Conservation (phyloP, 2,888 invertebrate species). For the Chloroclystis v-ata region DNA sequence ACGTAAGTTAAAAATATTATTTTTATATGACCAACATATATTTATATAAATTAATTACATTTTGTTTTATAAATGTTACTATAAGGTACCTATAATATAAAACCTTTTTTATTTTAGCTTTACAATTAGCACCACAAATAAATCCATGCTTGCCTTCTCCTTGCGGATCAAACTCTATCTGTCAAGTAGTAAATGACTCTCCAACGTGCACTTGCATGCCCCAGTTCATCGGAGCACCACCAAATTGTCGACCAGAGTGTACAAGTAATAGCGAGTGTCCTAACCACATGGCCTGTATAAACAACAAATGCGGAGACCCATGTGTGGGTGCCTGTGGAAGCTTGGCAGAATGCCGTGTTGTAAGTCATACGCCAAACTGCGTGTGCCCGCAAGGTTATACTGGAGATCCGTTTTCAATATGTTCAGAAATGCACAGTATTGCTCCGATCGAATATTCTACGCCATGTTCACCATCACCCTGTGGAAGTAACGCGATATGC, state of each 20-base stretch:
- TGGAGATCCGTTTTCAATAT: conserved; percentile 85
- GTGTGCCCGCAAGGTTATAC: conserved; percentile 80
- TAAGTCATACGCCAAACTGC: conserved; percentile 85
- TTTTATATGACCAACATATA: too few relatives aligned
- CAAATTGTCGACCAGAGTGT: conserved; percentile 86
- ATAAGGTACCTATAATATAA: too few relatives aligned
- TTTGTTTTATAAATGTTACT: too few relatives aligned
- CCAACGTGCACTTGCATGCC: conserved; percentile 84
- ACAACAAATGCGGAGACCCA: conserved; percentile 85
- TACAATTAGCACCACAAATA: conserved; percentile 53
- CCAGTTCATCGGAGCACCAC: conserved; percentile 82
- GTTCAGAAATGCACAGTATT: conserved; percentile 61
- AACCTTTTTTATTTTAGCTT: conserved; percentile 39
- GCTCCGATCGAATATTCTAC: conserved; percentile 60
- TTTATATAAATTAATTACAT: too few relatives aligned
- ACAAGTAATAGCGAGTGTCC: conserved; percentile 84
- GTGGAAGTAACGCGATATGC: conserved; percentile 85
- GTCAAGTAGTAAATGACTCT: conserved; percentile 78
- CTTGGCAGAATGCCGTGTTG: conserved; percentile 84
- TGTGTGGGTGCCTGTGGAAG: conserved; percentile 84
- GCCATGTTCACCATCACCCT: conserved; percentile 84
- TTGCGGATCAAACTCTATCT: conserved; percentile 82
- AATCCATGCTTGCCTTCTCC: conserved; percentile 83
- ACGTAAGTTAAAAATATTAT: conserved; percentile 65
- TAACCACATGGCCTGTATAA: conserved; percentile 82